Evolutionary conservation across 2,113 vertebrate genomes (phyloP).

Genomic region (Rhea americana): DNA sequence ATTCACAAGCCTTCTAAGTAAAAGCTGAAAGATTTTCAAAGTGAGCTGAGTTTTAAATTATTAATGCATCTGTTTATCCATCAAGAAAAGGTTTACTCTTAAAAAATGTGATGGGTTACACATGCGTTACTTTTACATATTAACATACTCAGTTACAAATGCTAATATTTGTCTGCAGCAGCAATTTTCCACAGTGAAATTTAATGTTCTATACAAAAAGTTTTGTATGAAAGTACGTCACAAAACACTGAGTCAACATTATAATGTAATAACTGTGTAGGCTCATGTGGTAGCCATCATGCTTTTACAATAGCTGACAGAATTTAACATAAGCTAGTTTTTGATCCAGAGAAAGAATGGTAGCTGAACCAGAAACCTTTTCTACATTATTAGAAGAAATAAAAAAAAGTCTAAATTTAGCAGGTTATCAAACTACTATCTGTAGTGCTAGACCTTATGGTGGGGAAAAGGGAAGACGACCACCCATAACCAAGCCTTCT

Average conservation of each 20-base stretch:
- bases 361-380: not conserved
- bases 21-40: not conserved
- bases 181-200: not conserved
- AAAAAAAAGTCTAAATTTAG: not conserved
- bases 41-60: accelerated
- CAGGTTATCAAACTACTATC: not conserved
- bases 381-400: not conserved
- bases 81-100: not conserved
- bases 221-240: not conserved
- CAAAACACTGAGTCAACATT: not conserved
- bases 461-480: not conserved
- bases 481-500: not conserved
- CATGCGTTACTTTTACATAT: no score
- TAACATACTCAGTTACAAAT: not conserved
- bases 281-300: not conserved
- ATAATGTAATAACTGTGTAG: accelerated
- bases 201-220: not conserved
- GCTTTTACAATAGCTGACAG: not conserved
- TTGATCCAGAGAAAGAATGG: accelerated
- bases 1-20: not conserved
- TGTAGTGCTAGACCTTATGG: not conserved
- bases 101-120: not conserved
- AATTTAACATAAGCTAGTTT: not conserved
- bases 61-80: not conserved
- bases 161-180: not conserved